Conservation (phyloP, 2,888 invertebrate genomes). For the Macrophya annulata region DNA sequence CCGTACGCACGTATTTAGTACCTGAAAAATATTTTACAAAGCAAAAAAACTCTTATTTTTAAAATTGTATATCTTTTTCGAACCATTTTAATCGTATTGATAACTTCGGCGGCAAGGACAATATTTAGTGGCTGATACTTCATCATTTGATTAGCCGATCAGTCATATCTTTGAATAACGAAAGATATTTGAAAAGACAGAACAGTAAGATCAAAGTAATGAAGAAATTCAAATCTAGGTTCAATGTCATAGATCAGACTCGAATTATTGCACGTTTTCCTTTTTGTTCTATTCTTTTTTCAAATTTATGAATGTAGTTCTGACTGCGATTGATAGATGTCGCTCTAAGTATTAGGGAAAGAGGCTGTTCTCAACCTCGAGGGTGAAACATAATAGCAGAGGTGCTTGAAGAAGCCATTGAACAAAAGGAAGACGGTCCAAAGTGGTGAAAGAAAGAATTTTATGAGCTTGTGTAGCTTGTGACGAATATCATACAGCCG, state of each 20-base stretch:
- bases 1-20: neutral
- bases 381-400: slow-evolving; percentile 61
- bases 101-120: no score
- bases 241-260: neutral
- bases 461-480: slow-evolving; percentile 46
- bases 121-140: no score
- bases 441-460: slow-evolving; percentile 54
- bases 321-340: neutral
- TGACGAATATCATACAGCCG: slow-evolving; percentile 42
- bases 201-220: neutral
- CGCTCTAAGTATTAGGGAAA: neutral
- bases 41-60: no score
- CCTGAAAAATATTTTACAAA: no score
- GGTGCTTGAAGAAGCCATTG: slow-evolving; percentile 69
- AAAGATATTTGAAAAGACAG: neutral
- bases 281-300: neutral
- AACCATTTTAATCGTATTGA: no score
- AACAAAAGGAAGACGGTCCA: slow-evolving; percentile 66
- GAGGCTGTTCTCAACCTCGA: slow-evolving; percentile 71
- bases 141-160: no score
- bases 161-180: no score
- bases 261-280: neutral
- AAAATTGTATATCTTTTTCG: no score
- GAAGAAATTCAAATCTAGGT: neutral
- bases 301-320: neutral